Percentiles rank a stretch among this genome's conserved stretches.
These are phyloP conservation scores for Phallusia fumigata DNA, from an alignment of 23 tunicate species.

Conservation along the genomic window DNA sequence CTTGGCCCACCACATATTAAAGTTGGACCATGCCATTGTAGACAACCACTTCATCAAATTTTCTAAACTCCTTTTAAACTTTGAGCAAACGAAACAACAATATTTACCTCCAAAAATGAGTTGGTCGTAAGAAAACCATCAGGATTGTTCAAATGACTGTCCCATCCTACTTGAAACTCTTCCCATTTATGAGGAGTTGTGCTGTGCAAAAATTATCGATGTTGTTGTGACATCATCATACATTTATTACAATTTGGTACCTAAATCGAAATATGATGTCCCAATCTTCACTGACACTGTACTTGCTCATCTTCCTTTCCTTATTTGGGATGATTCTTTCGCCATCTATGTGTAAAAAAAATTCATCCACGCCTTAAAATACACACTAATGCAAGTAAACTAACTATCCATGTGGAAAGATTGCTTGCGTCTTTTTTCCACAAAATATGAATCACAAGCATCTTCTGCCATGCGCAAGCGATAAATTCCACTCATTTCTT, in stretches of 20 bases:
- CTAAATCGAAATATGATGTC: slow-evolving; percentile 38
- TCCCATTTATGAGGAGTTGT: slow-evolving; percentile 37
- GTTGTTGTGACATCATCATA: not conserved
- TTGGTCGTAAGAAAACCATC: slow-evolving; percentile 29
- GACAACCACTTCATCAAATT: no score
- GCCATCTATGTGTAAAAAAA: not conserved
- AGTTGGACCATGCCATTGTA: no score
- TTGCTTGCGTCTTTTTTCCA: not conserved
- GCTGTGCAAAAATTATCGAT: slow-evolving; percentile 3
- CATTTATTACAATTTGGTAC: not conserved
- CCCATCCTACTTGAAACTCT: slow-evolving; percentile 25
- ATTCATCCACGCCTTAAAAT: not conserved
- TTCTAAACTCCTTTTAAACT: no score
- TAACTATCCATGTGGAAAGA: not conserved
- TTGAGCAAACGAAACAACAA: no score
- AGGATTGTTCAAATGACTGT: slow-evolving; percentile 7
- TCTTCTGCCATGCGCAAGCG: slow-evolving; percentile 25
- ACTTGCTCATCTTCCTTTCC: slow-evolving; percentile 19
- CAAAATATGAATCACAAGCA: slow-evolving; percentile 13
- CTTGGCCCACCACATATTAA: no score
- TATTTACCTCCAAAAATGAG: slow-evolving; percentile 44
- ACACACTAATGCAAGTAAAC: not conserved
- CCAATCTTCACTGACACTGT: slow-evolving; percentile 30
- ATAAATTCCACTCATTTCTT: slow-evolving; percentile 54
- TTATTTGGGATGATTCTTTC: not conserved